Conservation (phyloP, 2,113 vertebrate genomes). For the Etia nguti region DNA sequence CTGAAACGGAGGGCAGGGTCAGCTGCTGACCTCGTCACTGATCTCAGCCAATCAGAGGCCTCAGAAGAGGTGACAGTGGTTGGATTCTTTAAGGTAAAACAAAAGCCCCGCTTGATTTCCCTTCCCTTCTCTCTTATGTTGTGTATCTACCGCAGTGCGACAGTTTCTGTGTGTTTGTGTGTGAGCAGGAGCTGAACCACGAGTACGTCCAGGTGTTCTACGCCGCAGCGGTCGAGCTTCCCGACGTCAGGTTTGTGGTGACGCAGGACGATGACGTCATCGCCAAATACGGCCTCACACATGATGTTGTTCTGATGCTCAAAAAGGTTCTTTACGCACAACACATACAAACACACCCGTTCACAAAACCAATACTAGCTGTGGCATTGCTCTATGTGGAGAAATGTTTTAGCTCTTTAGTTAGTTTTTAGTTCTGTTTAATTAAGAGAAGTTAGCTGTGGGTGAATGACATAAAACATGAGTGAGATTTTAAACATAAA, state of each 20-base stretch:
- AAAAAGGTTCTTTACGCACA: slow-evolving; percentile 73
- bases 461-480: not conserved
- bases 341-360: not conserved
- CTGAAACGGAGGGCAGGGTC: slow-evolving; percentile 81
- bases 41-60: slow-evolving; percentile 65
- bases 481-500: not conserved
- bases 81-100: slow-evolving; percentile 88
- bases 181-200: slow-evolving; percentile 73
- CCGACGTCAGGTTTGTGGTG: slow-evolving; percentile 79
- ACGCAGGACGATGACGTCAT: slow-evolving; percentile 64
- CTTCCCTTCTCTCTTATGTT: not conserved
- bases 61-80: slow-evolving; percentile 77
- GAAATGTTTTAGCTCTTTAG: not conserved
- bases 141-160: not conserved
- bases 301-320: slow-evolving; percentile 78
- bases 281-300: slow-evolving; percentile 63
- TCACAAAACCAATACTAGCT: not conserved
- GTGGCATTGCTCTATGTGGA: not conserved
- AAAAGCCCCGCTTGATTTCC: not conserved
- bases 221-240: slow-evolving; percentile 74
- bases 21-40: slow-evolving; percentile 73
- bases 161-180: slow-evolving; percentile 16
- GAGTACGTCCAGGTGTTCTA: slow-evolving; percentile 73
- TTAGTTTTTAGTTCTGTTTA: not conserved
- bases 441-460: not conserved